These are phyloP conservation scores for Saccopteryx bilineata DNA, from an alignment of 2,113 vertebrate species.

Conservation along the genomic window DNA sequence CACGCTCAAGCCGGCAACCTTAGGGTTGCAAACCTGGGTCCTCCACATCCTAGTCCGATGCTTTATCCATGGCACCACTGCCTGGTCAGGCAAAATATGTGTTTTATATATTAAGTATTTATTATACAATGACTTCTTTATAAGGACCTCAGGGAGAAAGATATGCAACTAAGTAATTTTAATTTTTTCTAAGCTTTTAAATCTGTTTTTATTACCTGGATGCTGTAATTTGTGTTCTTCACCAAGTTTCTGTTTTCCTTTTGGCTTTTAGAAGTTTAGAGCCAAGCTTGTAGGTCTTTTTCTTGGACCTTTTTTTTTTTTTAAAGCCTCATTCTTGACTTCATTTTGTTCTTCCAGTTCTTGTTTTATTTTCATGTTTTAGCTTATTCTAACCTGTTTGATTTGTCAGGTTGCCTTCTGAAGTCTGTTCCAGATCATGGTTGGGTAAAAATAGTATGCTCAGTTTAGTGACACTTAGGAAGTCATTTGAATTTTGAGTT, in stretches of 20 bases:
- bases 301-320: conserved; percentile 5
- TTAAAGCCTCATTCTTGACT: neutral
- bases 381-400: conserved; percentile 13
- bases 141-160: neutral
- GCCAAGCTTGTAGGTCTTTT: neutral
- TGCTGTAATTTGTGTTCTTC: conserved; percentile 38
- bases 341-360: conserved; percentile 18
- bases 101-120: neutral
- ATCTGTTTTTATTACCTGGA: neutral
- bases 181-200: neutral
- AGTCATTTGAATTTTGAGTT: conserved; percentile 38
- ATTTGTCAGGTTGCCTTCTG: conserved; percentile 22
- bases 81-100: neutral
- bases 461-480: neutral
- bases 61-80: no score
- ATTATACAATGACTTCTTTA: neutral
- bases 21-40: no score
- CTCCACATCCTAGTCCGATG: no score
- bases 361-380: conserved; percentile 54
- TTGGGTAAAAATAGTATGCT: conserved; percentile 11
- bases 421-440: conserved; percentile 15
- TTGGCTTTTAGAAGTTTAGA: conserved; percentile 12
- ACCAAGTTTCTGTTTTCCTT: conserved; percentile 10
- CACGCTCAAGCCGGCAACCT: no score
- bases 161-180: neutral